Evolutionary conservation across 1,140 invertebrate species (phyloP).

Genomic region (Diploscapter pachys): DNA sequence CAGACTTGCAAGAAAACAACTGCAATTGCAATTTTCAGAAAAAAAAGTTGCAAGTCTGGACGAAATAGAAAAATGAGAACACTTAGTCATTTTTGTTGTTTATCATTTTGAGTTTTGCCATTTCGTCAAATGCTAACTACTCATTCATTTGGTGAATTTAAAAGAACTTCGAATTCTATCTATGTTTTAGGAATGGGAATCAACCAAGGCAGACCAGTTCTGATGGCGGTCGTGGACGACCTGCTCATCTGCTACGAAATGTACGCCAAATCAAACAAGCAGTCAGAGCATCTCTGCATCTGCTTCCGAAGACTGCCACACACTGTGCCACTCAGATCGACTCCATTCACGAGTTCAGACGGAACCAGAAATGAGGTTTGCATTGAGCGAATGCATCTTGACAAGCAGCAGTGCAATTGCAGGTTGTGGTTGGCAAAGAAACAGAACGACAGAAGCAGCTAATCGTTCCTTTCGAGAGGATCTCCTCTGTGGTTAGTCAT

Average conservation of each 20-base stretch:
- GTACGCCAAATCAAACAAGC: constrained; percentile 47
- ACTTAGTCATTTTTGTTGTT: too few species aligned
- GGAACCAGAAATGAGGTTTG: constrained; percentile 37
- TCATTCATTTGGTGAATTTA: neutral
- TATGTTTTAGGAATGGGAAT: constrained; percentile 46
- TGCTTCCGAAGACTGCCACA: constrained; percentile 17
- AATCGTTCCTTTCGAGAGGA: constrained; percentile 42
- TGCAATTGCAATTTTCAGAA: too few species aligned
- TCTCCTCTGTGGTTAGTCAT: constrained; percentile 44
- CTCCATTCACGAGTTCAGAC: constrained; percentile 41
- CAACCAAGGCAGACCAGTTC: constrained; percentile 49
- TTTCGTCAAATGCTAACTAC: neutral
- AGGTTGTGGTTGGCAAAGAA: constrained; percentile 17
- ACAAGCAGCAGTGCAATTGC: neutral
- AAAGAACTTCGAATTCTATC: neutral
- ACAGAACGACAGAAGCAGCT: constrained; percentile 10
- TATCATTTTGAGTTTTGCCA: neutral
- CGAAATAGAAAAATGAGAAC: too few species aligned
- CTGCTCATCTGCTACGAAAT: constrained; percentile 51
- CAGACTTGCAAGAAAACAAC: too few species aligned
- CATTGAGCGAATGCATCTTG: constrained; percentile 17
- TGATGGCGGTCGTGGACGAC: constrained; percentile 50
- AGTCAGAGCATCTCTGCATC: constrained; percentile 26
- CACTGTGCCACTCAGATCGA: constrained; percentile 23
- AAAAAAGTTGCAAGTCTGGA: too few species aligned